Percentiles rank a stretch among this genome's conserved stretches.
Conservation (phyloP, 2,113 vertebrate genomes). For the Ivindomyrus marchei region DNA sequence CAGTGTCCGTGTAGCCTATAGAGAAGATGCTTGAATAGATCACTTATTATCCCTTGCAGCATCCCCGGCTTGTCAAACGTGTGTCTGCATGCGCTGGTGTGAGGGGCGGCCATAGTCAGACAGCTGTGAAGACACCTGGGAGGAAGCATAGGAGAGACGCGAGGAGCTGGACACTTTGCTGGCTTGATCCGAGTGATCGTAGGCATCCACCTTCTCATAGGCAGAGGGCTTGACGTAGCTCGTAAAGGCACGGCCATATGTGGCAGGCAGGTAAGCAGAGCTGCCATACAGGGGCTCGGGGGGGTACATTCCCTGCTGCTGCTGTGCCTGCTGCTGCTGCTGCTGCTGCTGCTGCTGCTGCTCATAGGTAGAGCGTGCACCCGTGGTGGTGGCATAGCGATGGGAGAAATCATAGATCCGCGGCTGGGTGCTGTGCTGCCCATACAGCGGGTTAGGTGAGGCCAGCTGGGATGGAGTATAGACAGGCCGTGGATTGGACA, state of each 20-base stretch:
- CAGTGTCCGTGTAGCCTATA: background rate
- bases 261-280: slow-evolving; percentile 69
- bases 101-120: slow-evolving; percentile 70
- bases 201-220: slow-evolving; percentile 71
- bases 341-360: slow-evolving; percentile 45
- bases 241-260: slow-evolving; percentile 75
- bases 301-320: slow-evolving; percentile 49
- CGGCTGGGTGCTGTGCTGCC: slow-evolving; percentile 58
- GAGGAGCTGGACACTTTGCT: slow-evolving; percentile 69
- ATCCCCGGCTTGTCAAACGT: slow-evolving; percentile 64
- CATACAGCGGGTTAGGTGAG: slow-evolving; percentile 59
- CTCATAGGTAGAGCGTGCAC: slow-evolving; percentile 60
- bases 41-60: slow-evolving; percentile 13
- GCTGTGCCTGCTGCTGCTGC: slow-evolving; percentile 45
- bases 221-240: slow-evolving; percentile 73
- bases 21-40: slow-evolving; percentile 19
- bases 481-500: slow-evolving; percentile 60
- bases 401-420: slow-evolving; percentile 72
- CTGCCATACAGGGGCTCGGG: slow-evolving; percentile 64
- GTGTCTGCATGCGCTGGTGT: slow-evolving; percentile 82
- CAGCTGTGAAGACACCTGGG: slow-evolving; percentile 69
- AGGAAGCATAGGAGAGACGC: slow-evolving; percentile 76
- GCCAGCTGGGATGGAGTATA: slow-evolving; percentile 65
- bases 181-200: slow-evolving; percentile 67
- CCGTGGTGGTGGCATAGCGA: slow-evolving; percentile 62